phyloP scores from a whole-genome alignment of 1,140 invertebrate species.

The Cheumatopsyche charites region DNA sequence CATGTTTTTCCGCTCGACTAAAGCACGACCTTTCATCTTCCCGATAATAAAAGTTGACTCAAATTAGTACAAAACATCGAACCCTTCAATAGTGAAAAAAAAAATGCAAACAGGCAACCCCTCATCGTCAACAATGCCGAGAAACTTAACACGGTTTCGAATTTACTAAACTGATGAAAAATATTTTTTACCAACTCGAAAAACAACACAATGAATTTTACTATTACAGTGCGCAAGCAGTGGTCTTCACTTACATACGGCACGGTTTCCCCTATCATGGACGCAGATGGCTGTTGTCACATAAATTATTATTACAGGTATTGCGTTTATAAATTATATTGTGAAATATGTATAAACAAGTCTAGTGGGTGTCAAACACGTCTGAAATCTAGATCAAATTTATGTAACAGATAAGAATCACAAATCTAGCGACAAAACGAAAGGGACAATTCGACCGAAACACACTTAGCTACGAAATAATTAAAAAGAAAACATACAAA shows the following conservation, averaged over 20 bases:
- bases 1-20: slow-evolving; percentile 18
- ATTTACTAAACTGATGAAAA: not conserved
- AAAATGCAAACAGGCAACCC: not conserved
- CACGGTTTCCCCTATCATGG: not conserved
- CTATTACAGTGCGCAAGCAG: not conserved
- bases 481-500: too few species aligned
- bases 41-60: slow-evolving; percentile 6
- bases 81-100: slow-evolving; percentile 6
- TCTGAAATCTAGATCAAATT: too few species aligned
- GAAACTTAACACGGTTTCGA: not conserved
- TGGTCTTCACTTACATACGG: not conserved
- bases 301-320: slow-evolving; percentile 31
- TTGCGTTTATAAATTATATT: slow-evolving; percentile 19
- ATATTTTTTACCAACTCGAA: not conserved
- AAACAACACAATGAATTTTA: slow-evolving; percentile 11
- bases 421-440: too few species aligned
- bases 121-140: not conserved
- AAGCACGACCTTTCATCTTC: slow-evolving; percentile 28
- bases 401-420: too few species aligned
- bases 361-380: not conserved
- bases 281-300: slow-evolving; percentile 27
- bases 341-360: slow-evolving; percentile 20
- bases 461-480: too few species aligned
- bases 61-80: slow-evolving; percentile 9
- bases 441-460: too few species aligned